Conservation (phyloP, 2,113 vertebrate species). For the Varanus komodoensis region DNA sequence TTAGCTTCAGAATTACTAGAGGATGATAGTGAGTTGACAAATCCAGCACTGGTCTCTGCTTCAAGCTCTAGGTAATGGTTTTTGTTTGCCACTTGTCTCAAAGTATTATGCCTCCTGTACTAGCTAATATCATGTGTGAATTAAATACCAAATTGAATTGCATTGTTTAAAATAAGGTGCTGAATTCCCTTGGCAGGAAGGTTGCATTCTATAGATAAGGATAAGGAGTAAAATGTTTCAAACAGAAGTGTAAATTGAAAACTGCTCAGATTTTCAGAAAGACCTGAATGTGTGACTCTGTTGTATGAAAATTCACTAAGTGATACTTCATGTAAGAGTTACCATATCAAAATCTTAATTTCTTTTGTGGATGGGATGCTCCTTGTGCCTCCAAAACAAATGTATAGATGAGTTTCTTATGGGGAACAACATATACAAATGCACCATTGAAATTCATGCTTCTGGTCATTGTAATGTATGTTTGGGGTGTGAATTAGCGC, state of each 20-base stretch:
- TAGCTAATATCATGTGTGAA: not conserved
- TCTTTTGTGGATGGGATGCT: not conserved
- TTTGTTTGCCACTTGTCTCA: conserved; percentile 35
- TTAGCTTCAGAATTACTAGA: conserved; percentile 88
- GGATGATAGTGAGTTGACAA: conserved; percentile 83
- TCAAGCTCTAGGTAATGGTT: conserved; percentile 75
- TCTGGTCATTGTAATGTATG: too few relatives aligned
- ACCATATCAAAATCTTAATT: not conserved
- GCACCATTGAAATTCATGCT: not conserved
- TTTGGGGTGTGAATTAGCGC: too few relatives aligned
- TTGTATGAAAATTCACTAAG: not conserved
- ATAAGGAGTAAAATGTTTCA: not conserved
- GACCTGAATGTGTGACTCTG: not conserved
- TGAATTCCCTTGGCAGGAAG: not conserved
- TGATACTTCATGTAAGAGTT: not conserved
- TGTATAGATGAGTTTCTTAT: too few relatives aligned
- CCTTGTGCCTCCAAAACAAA: too few relatives aligned
- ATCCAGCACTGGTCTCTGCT: conserved; percentile 75
- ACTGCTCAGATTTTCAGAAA: not conserved
- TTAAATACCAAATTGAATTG: not conserved
- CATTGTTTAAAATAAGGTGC: not conserved
- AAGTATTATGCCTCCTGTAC: not conserved
- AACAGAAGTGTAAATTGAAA: not conserved
- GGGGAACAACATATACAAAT: not conserved
- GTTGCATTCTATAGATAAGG: not conserved